A percentile compares a stretch with the other conserved stretches of the same genome.
These are phyloP conservation scores for Drosophila mojavensis DNA, from an alignment of 1,140 invertebrate genomes.

Conservation along the genomic window DNA sequence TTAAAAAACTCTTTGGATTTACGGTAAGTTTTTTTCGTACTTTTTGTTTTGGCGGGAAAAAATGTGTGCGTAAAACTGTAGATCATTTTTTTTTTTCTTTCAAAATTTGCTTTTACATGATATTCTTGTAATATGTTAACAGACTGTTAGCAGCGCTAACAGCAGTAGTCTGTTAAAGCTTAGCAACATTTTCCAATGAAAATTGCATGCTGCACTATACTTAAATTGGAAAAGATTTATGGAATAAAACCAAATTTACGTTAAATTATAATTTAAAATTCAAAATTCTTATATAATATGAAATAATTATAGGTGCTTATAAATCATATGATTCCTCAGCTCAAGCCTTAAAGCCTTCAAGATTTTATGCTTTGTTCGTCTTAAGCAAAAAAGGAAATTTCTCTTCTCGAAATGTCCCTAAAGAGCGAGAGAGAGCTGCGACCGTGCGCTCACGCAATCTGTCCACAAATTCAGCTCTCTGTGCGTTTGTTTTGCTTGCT, in stretches of 20 bases:
- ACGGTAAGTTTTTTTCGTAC: conserved; percentile 54
- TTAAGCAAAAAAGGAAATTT: conserved; percentile 1
- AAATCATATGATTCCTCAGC: too few relatives aligned
- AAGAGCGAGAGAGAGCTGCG: neutral
- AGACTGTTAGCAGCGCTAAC: conserved; percentile 1
- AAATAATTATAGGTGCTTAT: too few relatives aligned
- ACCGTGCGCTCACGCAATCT: conserved; percentile 2
- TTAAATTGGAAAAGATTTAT: neutral
- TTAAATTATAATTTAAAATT: neutral
- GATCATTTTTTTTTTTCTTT: neutral
- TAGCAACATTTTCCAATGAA: neutral
- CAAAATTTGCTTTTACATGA: conserved; percentile 46
- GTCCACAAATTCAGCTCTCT: conserved; percentile 17
- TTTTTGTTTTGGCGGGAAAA: conserved; percentile 60
- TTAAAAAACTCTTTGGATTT: conserved; percentile 33
- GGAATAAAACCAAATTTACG: neutral
- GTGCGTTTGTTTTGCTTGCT: conserved; percentile 27
- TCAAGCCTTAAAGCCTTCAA: too few relatives aligned
- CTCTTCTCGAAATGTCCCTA: neutral
- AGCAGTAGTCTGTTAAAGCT: conserved; percentile 32
- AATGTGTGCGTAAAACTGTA: conserved; percentile 11
- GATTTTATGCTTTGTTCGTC: neutral
- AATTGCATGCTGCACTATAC: neutral
- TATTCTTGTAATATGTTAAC: conserved; percentile 47
- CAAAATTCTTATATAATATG: too few relatives aligned